Base-by-base conservation (phyloP, 2,113 vertebrate species). In the Anarrhichthys ocellatus region DNA sequence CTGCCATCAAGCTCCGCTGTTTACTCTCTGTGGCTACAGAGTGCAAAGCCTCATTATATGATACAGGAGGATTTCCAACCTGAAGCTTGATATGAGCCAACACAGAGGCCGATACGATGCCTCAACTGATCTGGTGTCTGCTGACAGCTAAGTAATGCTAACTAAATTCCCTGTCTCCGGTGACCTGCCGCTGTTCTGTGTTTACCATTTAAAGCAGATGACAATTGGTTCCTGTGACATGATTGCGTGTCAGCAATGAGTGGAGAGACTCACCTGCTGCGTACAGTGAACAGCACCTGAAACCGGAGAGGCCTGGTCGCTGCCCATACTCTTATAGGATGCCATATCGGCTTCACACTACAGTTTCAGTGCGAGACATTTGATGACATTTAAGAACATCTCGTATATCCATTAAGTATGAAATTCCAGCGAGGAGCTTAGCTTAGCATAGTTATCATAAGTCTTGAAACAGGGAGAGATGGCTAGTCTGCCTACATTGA, bases 191-290 rank as follows among this genome's bases (percentile, higher is more conserved):
- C 44, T 64, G 74, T 73, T 44, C 24, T 3, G 81, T 78, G 82
- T 91, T 90, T 73, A 89, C 80, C 71, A 83, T 84, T 34, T 50
- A 75, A 80, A 76, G 67, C 81, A 73, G 82, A 83, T 88, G 84
- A 86, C 84, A 78, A 48, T 27, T 18, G 86, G 71, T 66, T 93
- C 89, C 88, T 74, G 80, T 92, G 90, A 88, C 88, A 87, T 20
- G 84, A 89, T 86, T 73, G 64, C 62, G 85, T 89, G 90, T 92
- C 91, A 67, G 70, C 75, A 22, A 44, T 59, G 80, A 87, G 85
- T 61, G 66, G 71, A 89, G 86, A 87, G 80, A 84, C 87, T 83
- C 71, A 87, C 85, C 69, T 29, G 40, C 58, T 58, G 56, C 66
- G 74, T n/a, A 70, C 36, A 18, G 76, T 22, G 56, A 75, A 73